phyloP scores from a whole-genome alignment of 1,140 invertebrate species.

The Acromyrmex charruanus region DNA sequence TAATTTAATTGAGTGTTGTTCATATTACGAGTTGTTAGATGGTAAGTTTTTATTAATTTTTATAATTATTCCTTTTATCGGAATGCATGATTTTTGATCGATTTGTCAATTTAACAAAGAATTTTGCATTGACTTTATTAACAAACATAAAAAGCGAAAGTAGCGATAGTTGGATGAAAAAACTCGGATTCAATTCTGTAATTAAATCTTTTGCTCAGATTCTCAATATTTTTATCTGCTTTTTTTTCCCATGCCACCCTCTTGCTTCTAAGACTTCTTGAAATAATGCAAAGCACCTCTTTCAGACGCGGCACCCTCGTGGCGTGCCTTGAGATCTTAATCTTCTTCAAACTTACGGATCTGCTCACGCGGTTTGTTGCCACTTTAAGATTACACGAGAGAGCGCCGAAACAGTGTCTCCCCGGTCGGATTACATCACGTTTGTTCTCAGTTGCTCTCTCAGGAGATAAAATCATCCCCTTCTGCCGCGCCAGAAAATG shows the following conservation, averaged over 20 bases:
- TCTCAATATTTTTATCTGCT: conserved; percentile 24
- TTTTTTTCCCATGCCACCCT: conserved; percentile 4
- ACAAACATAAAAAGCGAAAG: conserved; percentile 56
- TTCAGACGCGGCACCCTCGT: conserved; percentile 68
- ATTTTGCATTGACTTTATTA: conserved; percentile 51
- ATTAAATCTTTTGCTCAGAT: conserved; percentile 71
- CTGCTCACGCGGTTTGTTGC: conserved; percentile 67
- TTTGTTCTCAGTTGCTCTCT: conserved; percentile 44
- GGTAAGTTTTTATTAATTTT: neutral
- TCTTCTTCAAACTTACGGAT: conserved; percentile 65
- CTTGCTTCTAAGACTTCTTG: conserved; percentile 68
- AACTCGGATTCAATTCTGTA: conserved; percentile 72
- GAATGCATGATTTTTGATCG: neutral
- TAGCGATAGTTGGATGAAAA: conserved; percentile 43
- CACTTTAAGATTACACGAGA: conserved; percentile 66
- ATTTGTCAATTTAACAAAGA: conserved; percentile 17
- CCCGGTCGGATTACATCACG: conserved; percentile 56
- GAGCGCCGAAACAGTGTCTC: conserved; percentile 56
- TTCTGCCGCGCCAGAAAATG: conserved; percentile 17
- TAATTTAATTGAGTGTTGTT: neutral
- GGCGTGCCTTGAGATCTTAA: conserved; percentile 67
- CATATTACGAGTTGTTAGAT: neutral
- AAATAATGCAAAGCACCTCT: conserved; percentile 78
- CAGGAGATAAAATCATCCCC: conserved; percentile 10
- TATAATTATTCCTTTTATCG: neutral